phyloP scores from a whole-genome alignment of 2,113 vertebrate species.

The Charina bottae region DNA sequence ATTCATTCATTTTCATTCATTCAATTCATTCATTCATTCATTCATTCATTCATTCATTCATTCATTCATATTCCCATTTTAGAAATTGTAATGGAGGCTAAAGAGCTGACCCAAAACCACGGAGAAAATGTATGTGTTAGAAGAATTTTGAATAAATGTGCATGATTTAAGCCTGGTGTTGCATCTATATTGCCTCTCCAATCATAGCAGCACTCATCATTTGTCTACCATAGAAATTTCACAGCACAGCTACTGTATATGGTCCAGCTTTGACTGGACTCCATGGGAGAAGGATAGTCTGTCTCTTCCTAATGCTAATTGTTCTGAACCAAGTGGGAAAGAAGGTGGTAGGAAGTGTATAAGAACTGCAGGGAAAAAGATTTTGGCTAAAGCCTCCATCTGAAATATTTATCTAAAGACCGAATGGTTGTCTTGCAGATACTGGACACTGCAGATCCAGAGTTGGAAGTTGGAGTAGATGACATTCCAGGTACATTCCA shows the following conservation, averaged over 20 bases:
- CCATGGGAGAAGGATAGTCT: background rate
- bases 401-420: background rate
- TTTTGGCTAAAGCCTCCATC: background rate
- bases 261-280: background rate
- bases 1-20: no score
- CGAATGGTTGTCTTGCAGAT: background rate
- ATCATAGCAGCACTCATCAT: background rate
- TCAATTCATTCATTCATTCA: background rate
- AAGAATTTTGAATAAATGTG: background rate
- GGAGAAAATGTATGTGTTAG: background rate
- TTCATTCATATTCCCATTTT: background rate
- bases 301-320: background rate
- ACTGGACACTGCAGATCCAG: background rate
- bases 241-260: background rate
- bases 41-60: background rate
- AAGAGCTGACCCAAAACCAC: background rate
- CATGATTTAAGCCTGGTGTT: background rate
- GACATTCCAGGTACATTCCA: background rate
- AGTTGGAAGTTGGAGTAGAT: background rate
- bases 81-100: background rate
- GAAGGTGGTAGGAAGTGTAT: background rate
- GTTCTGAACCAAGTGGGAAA: constrained; percentile 10
- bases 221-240: background rate
- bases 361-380: background rate
- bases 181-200: background rate